Evolutionary conservation across 2,888 invertebrate species (phyloP).

Genomic region (Diplolepis rosae): DNA sequence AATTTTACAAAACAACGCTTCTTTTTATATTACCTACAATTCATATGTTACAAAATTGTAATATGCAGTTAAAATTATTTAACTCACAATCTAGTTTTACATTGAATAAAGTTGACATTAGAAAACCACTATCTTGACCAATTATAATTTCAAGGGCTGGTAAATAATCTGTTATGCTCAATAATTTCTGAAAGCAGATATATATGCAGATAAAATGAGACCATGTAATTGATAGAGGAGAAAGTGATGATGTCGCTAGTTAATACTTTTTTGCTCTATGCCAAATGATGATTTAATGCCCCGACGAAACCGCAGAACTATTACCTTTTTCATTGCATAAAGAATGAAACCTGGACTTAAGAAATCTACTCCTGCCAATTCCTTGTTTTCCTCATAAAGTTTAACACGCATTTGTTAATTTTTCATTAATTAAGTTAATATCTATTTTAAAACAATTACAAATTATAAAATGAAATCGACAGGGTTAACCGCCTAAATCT

Average conservation of each 20-base stretch:
- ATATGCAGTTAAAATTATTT: no score
- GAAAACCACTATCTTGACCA: no score
- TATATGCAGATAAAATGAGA: not conserved
- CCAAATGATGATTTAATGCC: constrained; percentile 1
- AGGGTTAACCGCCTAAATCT: no score
- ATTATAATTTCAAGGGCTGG: not conserved
- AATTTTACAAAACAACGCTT: not conserved
- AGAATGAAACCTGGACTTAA: not conserved
- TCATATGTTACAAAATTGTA: no score
- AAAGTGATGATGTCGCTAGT: constrained; percentile 1
- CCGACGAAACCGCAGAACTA: not conserved
- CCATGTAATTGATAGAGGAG: not conserved
- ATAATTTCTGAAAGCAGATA: not conserved
- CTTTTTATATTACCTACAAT: no score
- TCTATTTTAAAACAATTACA: no score
- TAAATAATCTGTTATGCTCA: not conserved
- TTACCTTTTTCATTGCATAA: constrained; percentile 1
- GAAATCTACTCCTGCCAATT: not conserved
- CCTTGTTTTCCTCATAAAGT: no score
- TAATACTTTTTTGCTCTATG: not conserved
- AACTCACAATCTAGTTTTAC: no score
- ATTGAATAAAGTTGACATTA: no score
- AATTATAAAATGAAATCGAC: no score
- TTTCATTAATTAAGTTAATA: no score
- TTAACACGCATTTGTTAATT: no score